A percentile compares a stretch with the other conserved stretches of the same genome.
Evolutionary conservation across 1,140 invertebrate genomes (phyloP).

Genomic region (Drosophila athabasca): DNA sequence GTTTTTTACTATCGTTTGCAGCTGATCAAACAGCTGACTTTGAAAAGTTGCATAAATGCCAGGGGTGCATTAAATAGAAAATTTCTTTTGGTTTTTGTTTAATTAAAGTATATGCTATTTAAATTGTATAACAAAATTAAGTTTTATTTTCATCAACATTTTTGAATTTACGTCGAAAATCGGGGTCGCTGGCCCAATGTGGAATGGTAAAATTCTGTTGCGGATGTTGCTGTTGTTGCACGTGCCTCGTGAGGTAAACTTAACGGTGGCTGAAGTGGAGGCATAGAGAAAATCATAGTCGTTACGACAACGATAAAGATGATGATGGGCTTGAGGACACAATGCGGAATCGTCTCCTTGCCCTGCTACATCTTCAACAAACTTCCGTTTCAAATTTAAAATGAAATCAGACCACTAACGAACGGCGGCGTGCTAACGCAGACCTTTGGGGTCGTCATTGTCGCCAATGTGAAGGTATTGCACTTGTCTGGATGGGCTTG

Average conservation of each 20-base stretch:
- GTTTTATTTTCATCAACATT: too few species aligned
- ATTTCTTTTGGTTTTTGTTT: too few species aligned
- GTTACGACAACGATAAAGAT: conserved; percentile 26
- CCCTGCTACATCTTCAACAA: conserved; percentile 18
- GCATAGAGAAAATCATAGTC: conserved; percentile 15
- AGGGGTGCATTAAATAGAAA: too few species aligned
- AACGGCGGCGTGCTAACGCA: conserved; percentile 30
- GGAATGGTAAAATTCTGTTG: conserved; percentile 53
- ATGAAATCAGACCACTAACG: conserved; percentile 61
- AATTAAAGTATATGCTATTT: too few species aligned
- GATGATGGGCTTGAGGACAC: conserved; percentile 39
- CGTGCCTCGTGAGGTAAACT: conserved; percentile 34
- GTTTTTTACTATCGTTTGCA: too few species aligned
- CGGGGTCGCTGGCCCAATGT: too few species aligned
- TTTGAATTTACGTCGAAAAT: too few species aligned
- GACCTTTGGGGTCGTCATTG: conserved; percentile 52
- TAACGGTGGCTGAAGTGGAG: conserved; percentile 4
- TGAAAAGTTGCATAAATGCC: too few species aligned
- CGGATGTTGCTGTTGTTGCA: conserved; percentile 25
- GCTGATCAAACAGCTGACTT: too few species aligned
- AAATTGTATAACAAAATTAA: too few species aligned
- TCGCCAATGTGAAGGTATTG: conserved; percentile 40
- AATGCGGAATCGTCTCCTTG: conserved; percentile 19
- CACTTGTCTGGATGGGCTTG: conserved; percentile 29
- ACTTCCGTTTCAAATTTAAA: conserved; percentile 74